Evolutionary conservation across 1,140 invertebrate species (phyloP), one percentile per base, ranked within the genome.

Genomic region (Apis cerana): DNA sequence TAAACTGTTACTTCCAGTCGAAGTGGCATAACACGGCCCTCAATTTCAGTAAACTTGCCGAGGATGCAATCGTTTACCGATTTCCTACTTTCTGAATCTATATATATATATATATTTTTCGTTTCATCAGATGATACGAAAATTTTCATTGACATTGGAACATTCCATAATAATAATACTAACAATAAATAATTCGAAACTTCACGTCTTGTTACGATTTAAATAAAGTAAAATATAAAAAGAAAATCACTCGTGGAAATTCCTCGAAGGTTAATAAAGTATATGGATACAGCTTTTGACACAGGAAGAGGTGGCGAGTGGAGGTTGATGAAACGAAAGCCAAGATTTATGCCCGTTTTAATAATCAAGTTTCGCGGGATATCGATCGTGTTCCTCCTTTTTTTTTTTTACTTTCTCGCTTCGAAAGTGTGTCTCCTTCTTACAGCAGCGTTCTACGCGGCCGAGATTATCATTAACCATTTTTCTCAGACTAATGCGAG

Each of bases 1-100:
- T 50, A 27, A 27, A 59, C 52, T 61, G 82, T 86, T 82, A 82
- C 64, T 86, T 86, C 79, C 79, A 74, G 79, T 15, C 58, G 74
- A 86, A 82, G 84, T 86, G n/a, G 84, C 62, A 68, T 58, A 86
- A 85, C 33, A 67, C 48, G 4, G 68, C 21, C 2, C 23, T 15
- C 11, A 64, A 85, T 71, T 80, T 81, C 54, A 58, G 68, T 19
- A 68, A 82, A 85, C 79, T 82, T 59, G 70, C 43, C 15, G 33
- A 33, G n/a, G 48, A 27, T 64, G 19, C 27, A 62, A 75, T 69
- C 65, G 77, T 85, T 75, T 82, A 71, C 78, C 68, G 69, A 86
- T 86, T 82, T 86, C 56, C 65, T 58, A 56, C 27, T 58, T 75
- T 19, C 58, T 33, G 23, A 43, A 8, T n/a, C 10, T 27, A 27